Evolutionary conservation across 2,888 invertebrate species (phyloP), one percentile per base, ranked within the genome.

Genomic region (Eupsilia transversa): DNA sequence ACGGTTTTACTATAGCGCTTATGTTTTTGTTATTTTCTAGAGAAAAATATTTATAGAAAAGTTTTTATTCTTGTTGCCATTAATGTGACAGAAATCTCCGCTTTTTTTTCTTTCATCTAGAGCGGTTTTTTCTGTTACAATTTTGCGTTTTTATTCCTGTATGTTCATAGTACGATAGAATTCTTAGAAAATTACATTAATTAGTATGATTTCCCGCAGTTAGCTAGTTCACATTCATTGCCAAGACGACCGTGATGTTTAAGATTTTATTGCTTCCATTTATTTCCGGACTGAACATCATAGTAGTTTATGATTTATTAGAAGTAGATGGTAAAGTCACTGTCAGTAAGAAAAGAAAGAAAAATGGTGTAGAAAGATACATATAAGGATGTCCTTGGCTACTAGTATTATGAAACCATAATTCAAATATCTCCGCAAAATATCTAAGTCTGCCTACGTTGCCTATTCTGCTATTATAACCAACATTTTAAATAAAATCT

Each of bases 11-110:
- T 72, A 64, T 38, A 77, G 9, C 67, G 54, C 60, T 60, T 72
- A 49, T 83, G 46, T 77, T 72, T 67, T 65, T 66, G 66, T 80
- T 74, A 59, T 80, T 80, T 74, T 74, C 69, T 74, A 46, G 3
- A 46, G 35, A 59, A 7, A 61, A 69, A 68, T 73, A 67, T 83
- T 72, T 60, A 17, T 64, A 71, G 64, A 54, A 46, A 27, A 38
- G 27, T 61, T 14, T 75, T 46, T 69, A 41, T 68, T 77, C 38
- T 46, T 33, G 27, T 57, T 20, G 43, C 30, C 2, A 65, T 57
- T 17, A 66, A 67, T 38, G 35, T 46, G 63, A 46, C 35, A 38
- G 52, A 57, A 74, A 67, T 67, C 23, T 65, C 12, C 0, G 0
- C 0, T 14, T 52, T 67, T 49, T 60, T 67, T 79, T 23, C 63